Evolutionary conservation across 2,797 vertebrate genomes (phyloP).

Genomic region (Typhlichthys subterraneus): DNA sequence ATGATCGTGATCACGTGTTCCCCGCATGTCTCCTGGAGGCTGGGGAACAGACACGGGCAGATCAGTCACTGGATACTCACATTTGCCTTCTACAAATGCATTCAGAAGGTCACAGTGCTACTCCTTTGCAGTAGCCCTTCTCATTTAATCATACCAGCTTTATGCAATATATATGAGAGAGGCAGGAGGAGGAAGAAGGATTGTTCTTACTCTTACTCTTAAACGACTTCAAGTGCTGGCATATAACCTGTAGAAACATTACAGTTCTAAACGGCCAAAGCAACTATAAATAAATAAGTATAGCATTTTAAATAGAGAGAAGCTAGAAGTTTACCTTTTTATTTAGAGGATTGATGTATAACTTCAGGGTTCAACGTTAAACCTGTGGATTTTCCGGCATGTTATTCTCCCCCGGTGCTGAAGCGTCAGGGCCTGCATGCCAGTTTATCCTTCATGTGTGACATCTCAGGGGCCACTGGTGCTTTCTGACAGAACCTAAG

Average conservation of each 20-base stretch:
- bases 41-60: conserved; percentile 58
- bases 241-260: not conserved
- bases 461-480: conserved; percentile 4
- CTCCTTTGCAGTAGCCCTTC: conserved; percentile 59
- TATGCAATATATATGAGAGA: conserved; percentile 61
- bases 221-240: conserved; percentile 14
- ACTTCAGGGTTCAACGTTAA: not conserved
- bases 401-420: not conserved
- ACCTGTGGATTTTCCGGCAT: not conserved
- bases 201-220: conserved; percentile 24
- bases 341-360: not conserved
- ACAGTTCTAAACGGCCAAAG: not conserved
- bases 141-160: conserved; percentile 74
- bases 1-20: conserved; percentile 35
- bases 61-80: conserved; percentile 66
- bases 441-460: conserved; percentile 1
- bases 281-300: no score
- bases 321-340: no score
- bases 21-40: conserved; percentile 33
- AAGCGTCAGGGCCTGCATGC: not conserved
- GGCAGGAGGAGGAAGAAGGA: conserved; percentile 33
- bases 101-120: conserved; percentile 73
- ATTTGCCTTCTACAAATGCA: conserved; percentile 67
- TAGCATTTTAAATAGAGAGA: no score
- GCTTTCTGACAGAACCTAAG: conserved; percentile 15